Base-by-base conservation (phyloP, 2,113 vertebrate species). In the Megaleporinus macrocephalus region DNA sequence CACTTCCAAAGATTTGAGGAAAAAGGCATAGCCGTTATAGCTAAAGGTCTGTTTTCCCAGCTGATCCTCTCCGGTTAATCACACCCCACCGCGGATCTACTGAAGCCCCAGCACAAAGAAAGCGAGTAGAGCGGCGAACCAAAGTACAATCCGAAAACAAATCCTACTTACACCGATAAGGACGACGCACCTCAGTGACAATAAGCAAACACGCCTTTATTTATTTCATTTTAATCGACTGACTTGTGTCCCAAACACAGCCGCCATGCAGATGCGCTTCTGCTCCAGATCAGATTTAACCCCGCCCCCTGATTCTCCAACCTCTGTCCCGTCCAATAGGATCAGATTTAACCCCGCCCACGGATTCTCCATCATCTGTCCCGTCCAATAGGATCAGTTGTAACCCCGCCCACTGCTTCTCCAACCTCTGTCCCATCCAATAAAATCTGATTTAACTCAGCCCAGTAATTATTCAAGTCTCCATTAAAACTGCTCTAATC, bases 61-160 rank as follows among this genome's bases (percentile, higher is more conserved):
- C 89, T 92, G 92, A 93, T 90, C 90, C 76, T 87, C 90, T 90
- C 91, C 90, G 89, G 86, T 91, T 88, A 90, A 92, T 90, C 93
- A 88, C 92, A 91, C 91, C 91, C 91, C 90, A 86, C 86, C n/a
- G 14, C 57, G 1, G 2, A 73, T 22, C 68, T 57, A 65, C 63
- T 20, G 9, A 65, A 71, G 22, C 22, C 71, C 12, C 20, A 55
- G 2, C 87, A 88, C 47, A 33, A 62, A 86, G 71, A 30, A 36
- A n/a, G 44, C 20, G 55, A 79, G 68, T 83, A 24, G 77, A 16
- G 69, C 74, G 75, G 27, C 15, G 18, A 61, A 61, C 53, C 41
- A 62, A 27, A 26, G 33, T 0, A 14, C 27, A 44, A n/a, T 47
- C 2, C 2, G 49, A 6, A 3, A 33, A 30, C 24, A n/a, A 29